Base-by-base conservation (phyloP, 2,888 invertebrate species). In the Drosophila ustulata region DNA sequence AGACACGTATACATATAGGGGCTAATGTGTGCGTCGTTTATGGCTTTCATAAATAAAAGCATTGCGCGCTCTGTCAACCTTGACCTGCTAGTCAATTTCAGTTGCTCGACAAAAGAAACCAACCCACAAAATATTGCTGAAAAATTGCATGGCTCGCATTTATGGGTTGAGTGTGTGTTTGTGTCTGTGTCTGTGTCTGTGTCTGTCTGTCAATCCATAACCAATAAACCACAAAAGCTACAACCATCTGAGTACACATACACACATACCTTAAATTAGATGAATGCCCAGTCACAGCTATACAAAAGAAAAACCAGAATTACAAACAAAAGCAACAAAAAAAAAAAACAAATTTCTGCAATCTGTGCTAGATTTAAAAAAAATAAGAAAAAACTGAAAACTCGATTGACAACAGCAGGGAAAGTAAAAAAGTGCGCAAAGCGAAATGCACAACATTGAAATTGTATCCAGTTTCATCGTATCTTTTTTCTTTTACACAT, bases 1-100 rank as follows among this genome's bases (percentile, higher is more conserved):
- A 32, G 11, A 39, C 18, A 47, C 9, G 32, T 13, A 45, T 11
- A 3, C 25, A 53, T 28, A 37, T 39, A 18, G 23, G 28, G 9
- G 25, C 23, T 23, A 37, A 34, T 23, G 9, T 45, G 23, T 25
- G 4, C 18, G 13, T 64, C 32, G n/a, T 39, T 30, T 57, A 46
- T 59, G 25, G 18, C 28, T 65, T 37, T 71, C 37, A 71, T 69
- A 82, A 80, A 86, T 80, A 86, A 83, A 75, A 67, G 69, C 71
- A 73, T 57, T 78, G 69, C 75, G 75, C 78, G 71, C 66, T 83
- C 67, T 66, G 73, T 75, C 88, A 83, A 83, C 82, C 82, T 83
- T 83, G 82, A 83, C 82, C 82, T 71, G 71, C 53, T 77, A 78
- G 74, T 78, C 74, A 78, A 66, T 77, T 75, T 57, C 65, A 59